phyloP scores from a whole-genome alignment of 1,140 invertebrate genomes.

The Nylanderia fulva region DNA sequence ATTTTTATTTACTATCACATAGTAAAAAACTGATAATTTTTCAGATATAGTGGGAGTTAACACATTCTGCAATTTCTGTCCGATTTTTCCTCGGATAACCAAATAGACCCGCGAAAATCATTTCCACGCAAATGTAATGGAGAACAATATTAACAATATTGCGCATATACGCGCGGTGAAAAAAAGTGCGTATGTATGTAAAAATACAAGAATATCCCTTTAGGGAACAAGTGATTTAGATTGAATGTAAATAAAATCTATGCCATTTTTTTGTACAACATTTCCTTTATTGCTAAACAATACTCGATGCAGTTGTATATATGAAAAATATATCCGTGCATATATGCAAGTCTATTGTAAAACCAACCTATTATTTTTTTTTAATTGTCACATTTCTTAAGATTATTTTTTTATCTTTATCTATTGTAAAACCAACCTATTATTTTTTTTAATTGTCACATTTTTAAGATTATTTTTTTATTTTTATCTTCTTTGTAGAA shows the following conservation, averaged over 20 bases:
- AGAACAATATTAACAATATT: constrained; percentile 61
- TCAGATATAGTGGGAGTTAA: constrained; percentile 57
- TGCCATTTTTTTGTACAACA: constrained; percentile 45
- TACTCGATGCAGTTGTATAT: background rate
- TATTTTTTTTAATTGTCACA: background rate
- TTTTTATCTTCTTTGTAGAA: background rate
- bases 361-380: constrained; percentile 14
- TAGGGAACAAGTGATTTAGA: constrained; percentile 59
- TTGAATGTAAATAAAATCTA: constrained; percentile 61
- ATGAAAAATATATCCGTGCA: constrained; percentile 25
- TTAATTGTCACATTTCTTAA: background rate
- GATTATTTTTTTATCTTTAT: background rate
- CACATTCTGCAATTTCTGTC: constrained; percentile 49
- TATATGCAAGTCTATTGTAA: background rate
- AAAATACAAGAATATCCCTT: constrained; percentile 61
- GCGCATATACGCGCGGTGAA: constrained; percentile 3
- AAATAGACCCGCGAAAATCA: constrained; percentile 59
- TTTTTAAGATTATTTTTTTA: background rate
- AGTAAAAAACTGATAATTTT: constrained; percentile 57
- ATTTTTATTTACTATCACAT: constrained; percentile 48
- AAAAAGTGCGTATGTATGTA: constrained; percentile 44
- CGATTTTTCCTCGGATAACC: constrained; percentile 58
- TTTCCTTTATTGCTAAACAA: constrained; percentile 59
- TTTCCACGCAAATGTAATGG: constrained; percentile 61
- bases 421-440: constrained; percentile 3